Base-by-base conservation (phyloP, 2,797 vertebrate species). In the Sebastes oblongus region DNA sequence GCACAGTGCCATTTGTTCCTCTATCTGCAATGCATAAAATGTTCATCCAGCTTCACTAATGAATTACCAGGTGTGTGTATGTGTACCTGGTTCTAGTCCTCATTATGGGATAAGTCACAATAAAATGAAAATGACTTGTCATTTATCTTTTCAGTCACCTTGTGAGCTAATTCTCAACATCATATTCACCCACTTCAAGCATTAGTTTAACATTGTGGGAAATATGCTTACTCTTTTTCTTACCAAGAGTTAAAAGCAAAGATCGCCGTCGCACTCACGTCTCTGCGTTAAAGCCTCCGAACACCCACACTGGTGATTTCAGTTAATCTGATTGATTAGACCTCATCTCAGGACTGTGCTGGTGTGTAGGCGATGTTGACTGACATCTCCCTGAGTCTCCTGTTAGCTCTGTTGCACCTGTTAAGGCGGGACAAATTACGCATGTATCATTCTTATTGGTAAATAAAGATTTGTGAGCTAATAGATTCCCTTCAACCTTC, bases 1-100 rank as follows among this genome's bases (percentile, higher is more conserved):
- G 78, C 86, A 85, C 78, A 55, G 67, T 58, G 55, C 66, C 87
- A 77, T 91, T 93, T 91, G 88, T 93, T 92, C 78, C 50, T 84
- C 78, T 84, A 71, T 86, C 80, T 85, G 83, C 85, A 77, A 67
- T 50, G 71, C 77, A 88, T 85, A 83, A 92, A 92, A 74, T 82
- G 77, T 64, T 88, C 87, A 89, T 60, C 62, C 78, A 75, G 73
- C 66, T 77, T 77, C 60, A 39, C 67, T 84, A 87, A 93, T 83
- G 80, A 87, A 89, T 86, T 73, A 77, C 54, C 61, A 83, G 80
- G 66, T 83, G 64, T 54, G 34, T 65, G 34, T 58, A n/a, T 54
- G 39, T 56, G 66, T 30, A 13, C 24, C 25, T 69, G 36, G 32
- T 54, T 27, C 54, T 54, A 8, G 10, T 66, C 29, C 24, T 69